phyloP scores from a whole-genome alignment of 2,797 vertebrate genomes.

The Sphaeramia orbicularis region DNA sequence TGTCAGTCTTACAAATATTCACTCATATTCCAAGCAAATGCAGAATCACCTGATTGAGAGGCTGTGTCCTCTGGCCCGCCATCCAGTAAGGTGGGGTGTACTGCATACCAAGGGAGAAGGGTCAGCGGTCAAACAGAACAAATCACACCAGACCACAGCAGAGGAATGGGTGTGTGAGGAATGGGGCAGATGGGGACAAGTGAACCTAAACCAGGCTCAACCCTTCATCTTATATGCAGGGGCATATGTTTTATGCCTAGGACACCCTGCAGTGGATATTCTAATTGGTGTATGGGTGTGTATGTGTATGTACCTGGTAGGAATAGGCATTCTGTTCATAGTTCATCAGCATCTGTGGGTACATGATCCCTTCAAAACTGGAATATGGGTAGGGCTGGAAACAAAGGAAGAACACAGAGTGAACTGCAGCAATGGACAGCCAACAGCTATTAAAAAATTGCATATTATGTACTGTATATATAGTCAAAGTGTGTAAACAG shows the following conservation, averaged over 20 bases:
- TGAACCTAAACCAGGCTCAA: constrained; percentile 18
- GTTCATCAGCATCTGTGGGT: constrained; percentile 82
- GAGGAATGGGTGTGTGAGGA: neutral
- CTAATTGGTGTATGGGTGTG: constrained; percentile 16
- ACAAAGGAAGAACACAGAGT: constrained; percentile 8
- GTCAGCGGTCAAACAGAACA: constrained; percentile 44
- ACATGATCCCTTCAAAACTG: constrained; percentile 71
- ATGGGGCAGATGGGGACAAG: constrained; percentile 3
- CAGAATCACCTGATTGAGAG: constrained; percentile 80
- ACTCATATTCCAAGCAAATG: constrained; percentile 17
- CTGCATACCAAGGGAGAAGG: constrained; percentile 55
- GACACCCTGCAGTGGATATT: constrained; percentile 11
- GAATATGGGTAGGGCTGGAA: constrained; percentile 78
- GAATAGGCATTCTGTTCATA: constrained; percentile 76
- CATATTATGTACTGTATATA: too few relatives aligned
- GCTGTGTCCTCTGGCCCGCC: constrained; percentile 73
- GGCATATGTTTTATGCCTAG: constrained; percentile 26
- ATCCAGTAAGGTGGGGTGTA: constrained; percentile 76
- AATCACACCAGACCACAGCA: constrained; percentile 11
- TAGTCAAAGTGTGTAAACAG: too few relatives aligned
- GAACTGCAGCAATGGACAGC: too few relatives aligned
- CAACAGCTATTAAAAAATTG: too few relatives aligned
- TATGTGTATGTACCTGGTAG: constrained; percentile 82
- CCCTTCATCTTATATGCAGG: constrained; percentile 31
- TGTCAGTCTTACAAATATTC: neutral